Base-by-base conservation (phyloP, 2,888 invertebrate genomes). In the Xylota segnis region DNA sequence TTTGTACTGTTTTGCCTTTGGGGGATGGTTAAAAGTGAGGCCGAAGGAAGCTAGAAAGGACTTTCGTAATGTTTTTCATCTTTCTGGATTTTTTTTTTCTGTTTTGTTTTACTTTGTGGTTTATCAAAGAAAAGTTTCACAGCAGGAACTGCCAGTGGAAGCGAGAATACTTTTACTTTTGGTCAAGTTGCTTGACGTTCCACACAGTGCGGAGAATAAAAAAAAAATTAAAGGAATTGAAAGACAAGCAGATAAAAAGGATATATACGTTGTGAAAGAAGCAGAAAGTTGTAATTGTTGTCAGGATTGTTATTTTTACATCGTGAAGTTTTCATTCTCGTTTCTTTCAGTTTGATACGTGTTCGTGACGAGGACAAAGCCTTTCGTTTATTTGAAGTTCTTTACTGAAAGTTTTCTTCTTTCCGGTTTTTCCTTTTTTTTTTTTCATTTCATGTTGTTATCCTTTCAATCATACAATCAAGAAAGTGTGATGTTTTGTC, bases 71-170 rank as follows among this genome's bases (percentile, higher is more conserved):
- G 70, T 56, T 52, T 65, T 40, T 2, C 40, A 14, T 37, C 40
- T 23, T 70, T 47, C 54, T 37, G n/a, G 34, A 32, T 50, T 23
- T 23, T 23, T 52, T 59, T 23, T 54, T 45, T 29, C 65, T 72
- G 65, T 72, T 65, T 71, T 71, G 27, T 78, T 63, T 63, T 58
- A n/a, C 76, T 66, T 50, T 86, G 81, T 72, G 76, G 84, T 86
- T 72, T 81, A 81, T 86, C 84, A 86, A 86, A 81, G 81, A 71
- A 86, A 81, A 81, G 65, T 72, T 86, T 86, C 32, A 27, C 47
- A 78, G 59, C 68, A 79, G 68, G 63, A 83, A 68, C 83, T 83
- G 50, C 70, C 52, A 83, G 61, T 23, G 52, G 74, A 68, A 75
- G 84, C 16, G n/a, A 43, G 65, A 76, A 76, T 76, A 71, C 81